Percentiles rank a stretch among this genome's conserved stretches.
phyloP scores from a whole-genome alignment of 2,113 vertebrate genomes.

The Strix uralensis region DNA sequence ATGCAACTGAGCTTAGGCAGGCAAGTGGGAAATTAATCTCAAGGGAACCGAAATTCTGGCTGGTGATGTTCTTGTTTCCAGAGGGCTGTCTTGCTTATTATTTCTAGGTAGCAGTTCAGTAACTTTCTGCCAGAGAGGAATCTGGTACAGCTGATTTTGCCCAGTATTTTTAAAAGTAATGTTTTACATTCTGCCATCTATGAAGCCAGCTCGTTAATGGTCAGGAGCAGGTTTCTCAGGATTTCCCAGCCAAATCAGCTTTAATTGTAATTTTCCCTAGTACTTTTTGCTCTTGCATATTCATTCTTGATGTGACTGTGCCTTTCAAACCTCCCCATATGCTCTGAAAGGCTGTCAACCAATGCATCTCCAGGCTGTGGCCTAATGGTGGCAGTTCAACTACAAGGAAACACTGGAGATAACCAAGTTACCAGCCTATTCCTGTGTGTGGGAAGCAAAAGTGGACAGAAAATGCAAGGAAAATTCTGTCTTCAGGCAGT shows the following conservation, averaged over 20 bases:
- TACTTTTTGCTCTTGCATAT: neutral
- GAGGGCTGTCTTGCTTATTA: neutral
- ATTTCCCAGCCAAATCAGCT: neutral
- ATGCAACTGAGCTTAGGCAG: neutral
- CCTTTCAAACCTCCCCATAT: neutral
- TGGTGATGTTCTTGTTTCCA: neutral
- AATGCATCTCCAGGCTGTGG: neutral
- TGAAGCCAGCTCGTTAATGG: no score
- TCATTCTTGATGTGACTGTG: neutral
- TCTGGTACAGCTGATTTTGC: neutral
- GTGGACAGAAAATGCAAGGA: neutral
- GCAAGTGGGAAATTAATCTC: neutral
- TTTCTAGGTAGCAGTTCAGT: neutral
- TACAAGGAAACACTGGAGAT: neutral
- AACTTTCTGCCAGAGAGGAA: neutral
- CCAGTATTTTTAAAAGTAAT: neutral
- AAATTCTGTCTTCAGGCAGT: neutral
- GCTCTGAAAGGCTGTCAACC: neutral
- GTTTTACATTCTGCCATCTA: neutral
- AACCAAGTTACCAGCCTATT: neutral
- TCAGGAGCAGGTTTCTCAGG: neutral
- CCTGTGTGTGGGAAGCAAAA: neutral
- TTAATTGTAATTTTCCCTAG: neutral
- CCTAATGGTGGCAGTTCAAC: neutral
- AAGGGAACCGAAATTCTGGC: neutral